Base-by-base conservation (phyloP, 2,888 invertebrate genomes). In the Ectemnius lituratus region DNA sequence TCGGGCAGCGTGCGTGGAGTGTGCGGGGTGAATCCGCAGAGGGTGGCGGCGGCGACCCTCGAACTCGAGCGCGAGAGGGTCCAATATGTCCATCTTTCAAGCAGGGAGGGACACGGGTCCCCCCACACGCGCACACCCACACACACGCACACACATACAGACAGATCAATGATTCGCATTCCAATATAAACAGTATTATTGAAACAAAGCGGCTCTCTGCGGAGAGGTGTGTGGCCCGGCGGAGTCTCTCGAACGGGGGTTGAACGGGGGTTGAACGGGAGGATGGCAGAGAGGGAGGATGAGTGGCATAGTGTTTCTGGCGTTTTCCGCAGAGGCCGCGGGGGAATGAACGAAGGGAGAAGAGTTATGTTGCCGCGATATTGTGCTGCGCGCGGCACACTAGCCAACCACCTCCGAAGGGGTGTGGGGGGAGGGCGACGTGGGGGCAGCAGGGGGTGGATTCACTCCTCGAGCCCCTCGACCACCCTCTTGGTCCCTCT, bases 151-250 rank as follows among this genome's bases (percentile, higher is more conserved):
- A 37, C 11, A 37, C 37, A 23, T 87, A 89, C 90, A 90, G 90
- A 90, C 90, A 90, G 90, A 90, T 90, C 90, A 90, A 90, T 90
- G 90, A 89, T 90, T 87, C 87, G 86, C 89, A 89, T 89, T 90
- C 90, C 90, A 90, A 90, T 90, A 90, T 90, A 90, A 90, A 89
- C 90, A 89, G 90, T 89, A 90, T 90, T 90, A 90, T 90, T 90
- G 90, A 90, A 90, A 90, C 90, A 90, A 90, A 90, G 90, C 89
- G 88, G 73, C 72, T 73, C 71, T 76, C 49, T 80, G 84, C 49
- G 52, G 52, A 58, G 61, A 37, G 71, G 57, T 57, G 73, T 79
- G 81, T 77, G 14, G 68, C 47, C 60, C 46, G 59, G 60, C 59
- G 74, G 70, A 67, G 45, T 20, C 16, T 23, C 23, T 20, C 61